A percentile compares a stretch with the other conserved stretches of the same genome.
Evolutionary conservation across 1,140 invertebrate species (phyloP).

Genomic region (Solenopsis invicta): DNA sequence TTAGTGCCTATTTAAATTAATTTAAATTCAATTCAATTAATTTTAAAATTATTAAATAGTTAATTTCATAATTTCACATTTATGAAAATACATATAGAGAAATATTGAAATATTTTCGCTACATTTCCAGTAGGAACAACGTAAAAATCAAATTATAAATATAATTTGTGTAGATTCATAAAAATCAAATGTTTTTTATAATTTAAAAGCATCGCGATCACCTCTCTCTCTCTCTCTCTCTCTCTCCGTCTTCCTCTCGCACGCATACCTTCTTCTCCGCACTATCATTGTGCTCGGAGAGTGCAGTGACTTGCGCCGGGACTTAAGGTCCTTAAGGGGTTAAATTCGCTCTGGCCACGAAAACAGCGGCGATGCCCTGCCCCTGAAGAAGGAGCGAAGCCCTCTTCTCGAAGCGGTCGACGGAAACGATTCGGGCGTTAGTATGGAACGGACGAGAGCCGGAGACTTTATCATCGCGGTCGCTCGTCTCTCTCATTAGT

Average conservation of each 20-base stretch:
- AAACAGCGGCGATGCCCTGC: constrained; percentile 37
- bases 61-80: not conserved
- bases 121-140: not conserved
- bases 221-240: not conserved
- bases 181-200: not conserved
- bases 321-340: constrained; percentile 24
- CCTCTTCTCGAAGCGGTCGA: constrained; percentile 26
- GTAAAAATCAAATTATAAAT: not conserved
- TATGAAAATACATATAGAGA: not conserved
- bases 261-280: not conserved
- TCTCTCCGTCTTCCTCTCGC: not conserved
- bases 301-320: constrained; percentile 21
- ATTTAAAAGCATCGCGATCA: not conserved
- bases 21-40: not conserved
- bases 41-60: not conserved
- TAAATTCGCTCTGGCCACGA: constrained; percentile 51
- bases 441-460: constrained; percentile 40
- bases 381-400: constrained; percentile 45
- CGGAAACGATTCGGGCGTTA: constrained; percentile 60
- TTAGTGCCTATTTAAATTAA: not conserved
- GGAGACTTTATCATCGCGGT: constrained; percentile 80
- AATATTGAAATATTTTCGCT: not conserved
- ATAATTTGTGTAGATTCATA: not conserved
- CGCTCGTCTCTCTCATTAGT: constrained; percentile 85
- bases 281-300: constrained; percentile 3